A percentile compares a stretch with the other conserved stretches of the same genome.
Conservation (phyloP, 2,797 vertebrate genomes). For the Anabacerthia variegaticeps region DNA sequence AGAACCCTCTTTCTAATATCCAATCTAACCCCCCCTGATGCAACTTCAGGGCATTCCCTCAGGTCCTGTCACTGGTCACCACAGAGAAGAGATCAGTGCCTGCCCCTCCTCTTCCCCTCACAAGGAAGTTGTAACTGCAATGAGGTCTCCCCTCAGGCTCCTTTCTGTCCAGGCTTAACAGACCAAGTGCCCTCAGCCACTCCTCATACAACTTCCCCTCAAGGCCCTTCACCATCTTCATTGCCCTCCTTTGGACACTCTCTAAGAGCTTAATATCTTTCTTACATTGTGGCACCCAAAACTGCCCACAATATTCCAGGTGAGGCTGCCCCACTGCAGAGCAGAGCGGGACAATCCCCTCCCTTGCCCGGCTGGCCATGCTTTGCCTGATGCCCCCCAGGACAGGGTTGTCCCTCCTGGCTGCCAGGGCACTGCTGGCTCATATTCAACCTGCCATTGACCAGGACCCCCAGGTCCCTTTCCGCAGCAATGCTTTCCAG, state of each 20-base stretch:
- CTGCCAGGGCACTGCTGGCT: background rate
- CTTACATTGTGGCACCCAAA: background rate
- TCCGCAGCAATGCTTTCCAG: background rate
- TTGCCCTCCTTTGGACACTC: background rate
- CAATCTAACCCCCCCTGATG: background rate
- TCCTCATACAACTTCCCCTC: background rate
- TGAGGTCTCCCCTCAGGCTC: background rate
- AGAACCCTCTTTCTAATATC: background rate
- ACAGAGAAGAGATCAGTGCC: background rate
- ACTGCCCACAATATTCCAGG: background rate
- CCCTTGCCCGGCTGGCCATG: fast-evolving
- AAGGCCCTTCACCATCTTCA: background rate
- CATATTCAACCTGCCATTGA: background rate
- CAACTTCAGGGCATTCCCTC: background rate
- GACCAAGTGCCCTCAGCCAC: background rate
- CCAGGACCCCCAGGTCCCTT: background rate
- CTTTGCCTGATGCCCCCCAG: background rate
- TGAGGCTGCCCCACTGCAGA: background rate
- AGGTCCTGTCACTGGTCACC: background rate
- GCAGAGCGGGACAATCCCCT: background rate
- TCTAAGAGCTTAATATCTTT: background rate
- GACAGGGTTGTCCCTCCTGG: background rate
- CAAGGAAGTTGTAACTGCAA: background rate
- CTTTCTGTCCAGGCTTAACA: background rate
- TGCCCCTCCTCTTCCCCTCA: background rate